Conservation (phyloP, 1,140 invertebrate species). For the Neotoxoptera formosana region DNA sequence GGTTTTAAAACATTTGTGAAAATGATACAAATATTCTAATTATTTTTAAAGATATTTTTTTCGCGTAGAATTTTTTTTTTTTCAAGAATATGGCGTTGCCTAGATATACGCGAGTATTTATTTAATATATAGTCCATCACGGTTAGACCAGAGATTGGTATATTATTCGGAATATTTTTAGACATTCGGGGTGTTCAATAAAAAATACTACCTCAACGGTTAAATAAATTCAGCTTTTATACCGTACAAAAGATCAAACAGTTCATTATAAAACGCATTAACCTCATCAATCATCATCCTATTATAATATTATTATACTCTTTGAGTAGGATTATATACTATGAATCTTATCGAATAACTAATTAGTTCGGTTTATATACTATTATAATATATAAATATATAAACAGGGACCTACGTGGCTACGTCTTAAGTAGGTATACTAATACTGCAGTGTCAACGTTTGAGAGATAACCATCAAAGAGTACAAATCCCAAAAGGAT, state of each 20-base stretch:
- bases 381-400: not conserved
- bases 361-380: not conserved
- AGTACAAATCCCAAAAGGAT: not conserved
- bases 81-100: not conserved
- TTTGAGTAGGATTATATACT: not conserved
- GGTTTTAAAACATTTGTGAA: not conserved
- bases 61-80: not conserved
- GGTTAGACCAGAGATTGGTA: not conserved
- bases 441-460: not conserved
- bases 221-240: not conserved
- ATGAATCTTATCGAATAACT: not conserved
- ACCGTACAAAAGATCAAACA: not conserved
- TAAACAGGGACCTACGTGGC: not conserved
- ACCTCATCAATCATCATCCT: not conserved
- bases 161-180: not conserved
- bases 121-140: not conserved
- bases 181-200: not conserved
- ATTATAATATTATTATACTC: not conserved
- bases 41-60: not conserved
- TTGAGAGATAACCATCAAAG: not conserved
- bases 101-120: too few relatives aligned
- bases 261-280: not conserved
- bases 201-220: not conserved
- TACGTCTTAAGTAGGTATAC: not conserved
- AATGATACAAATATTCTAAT: not conserved